Percentiles rank a stretch among this genome's conserved stretches.
These are phyloP conservation scores for Sitobion miscanthi DNA, from an alignment of 1,140 invertebrate genomes.

Conservation along the genomic window DNA sequence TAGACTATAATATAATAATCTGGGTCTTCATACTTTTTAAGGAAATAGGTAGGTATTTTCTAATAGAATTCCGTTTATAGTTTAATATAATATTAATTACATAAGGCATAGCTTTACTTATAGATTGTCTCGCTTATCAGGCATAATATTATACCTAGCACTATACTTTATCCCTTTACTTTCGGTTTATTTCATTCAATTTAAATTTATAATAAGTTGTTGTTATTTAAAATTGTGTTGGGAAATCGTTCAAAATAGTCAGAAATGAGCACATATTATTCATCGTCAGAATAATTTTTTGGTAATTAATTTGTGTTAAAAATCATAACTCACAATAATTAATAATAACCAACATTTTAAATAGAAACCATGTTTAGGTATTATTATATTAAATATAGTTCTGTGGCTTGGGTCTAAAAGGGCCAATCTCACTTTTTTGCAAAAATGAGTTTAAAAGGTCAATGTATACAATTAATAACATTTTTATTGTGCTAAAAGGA, in stretches of 20 bases:
- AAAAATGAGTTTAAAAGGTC: no score
- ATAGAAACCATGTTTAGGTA: no score
- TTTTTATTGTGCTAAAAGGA: no score
- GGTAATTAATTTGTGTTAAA: not conserved
- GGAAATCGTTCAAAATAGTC: not conserved
- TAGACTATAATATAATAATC: not conserved
- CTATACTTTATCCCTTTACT: not conserved
- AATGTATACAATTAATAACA: no score
- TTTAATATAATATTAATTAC: not conserved
- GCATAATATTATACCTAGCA: not conserved
- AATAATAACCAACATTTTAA: no score
- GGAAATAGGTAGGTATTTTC: not conserved
- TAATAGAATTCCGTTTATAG: not conserved
- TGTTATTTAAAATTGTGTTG: not conserved
- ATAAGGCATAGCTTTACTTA: not conserved
- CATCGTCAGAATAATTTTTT: not conserved
- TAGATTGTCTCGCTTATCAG: not conserved
- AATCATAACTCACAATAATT: no score
- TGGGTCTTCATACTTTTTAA: not conserved
- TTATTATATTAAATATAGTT: no score
- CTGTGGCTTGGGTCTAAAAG: no score
- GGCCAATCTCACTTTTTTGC: no score
- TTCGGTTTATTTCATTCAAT: not conserved
- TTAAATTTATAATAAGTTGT: not conserved
- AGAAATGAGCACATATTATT: not conserved